Evolutionary conservation across 2,113 vertebrate genomes (phyloP).

Genomic region (Neolamprologus tretocephalus): DNA sequence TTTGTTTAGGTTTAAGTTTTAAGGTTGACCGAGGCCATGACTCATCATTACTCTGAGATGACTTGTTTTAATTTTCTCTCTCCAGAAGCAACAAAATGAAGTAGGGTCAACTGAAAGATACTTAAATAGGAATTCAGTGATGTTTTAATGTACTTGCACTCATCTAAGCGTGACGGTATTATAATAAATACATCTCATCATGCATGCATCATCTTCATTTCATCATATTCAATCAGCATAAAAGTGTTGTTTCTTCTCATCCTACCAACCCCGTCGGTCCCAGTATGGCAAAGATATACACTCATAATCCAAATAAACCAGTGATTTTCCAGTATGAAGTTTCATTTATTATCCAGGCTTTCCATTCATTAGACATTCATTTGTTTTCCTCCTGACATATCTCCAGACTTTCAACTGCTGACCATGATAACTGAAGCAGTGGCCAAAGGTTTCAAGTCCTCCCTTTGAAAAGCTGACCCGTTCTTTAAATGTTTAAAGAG

Average conservation of each 20-base stretch:
- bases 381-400: slow-evolving; percentile 55
- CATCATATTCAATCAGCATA: slow-evolving; percentile 12
- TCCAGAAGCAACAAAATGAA: slow-evolving; percentile 10
- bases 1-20: slow-evolving; percentile 72
- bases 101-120: background rate
- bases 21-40: slow-evolving; percentile 65
- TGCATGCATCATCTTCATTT: background rate
- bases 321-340: slow-evolving; percentile 20
- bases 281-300: slow-evolving; percentile 28
- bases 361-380: slow-evolving; percentile 60
- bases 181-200: background rate
- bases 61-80: slow-evolving; percentile 57
- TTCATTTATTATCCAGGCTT: slow-evolving; percentile 54
- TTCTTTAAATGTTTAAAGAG: slow-evolving; percentile 73
- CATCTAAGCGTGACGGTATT: background rate
- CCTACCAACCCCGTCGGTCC: background rate
- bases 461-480: slow-evolving; percentile 67
- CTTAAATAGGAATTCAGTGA: background rate
- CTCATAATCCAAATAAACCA: slow-evolving; percentile 60
- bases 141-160: background rate
- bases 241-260: slow-evolving; percentile 6
- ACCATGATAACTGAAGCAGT: slow-evolving; percentile 67
- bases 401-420: slow-evolving; percentile 57
- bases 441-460: slow-evolving; percentile 66
- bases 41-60: slow-evolving; percentile 70